phyloP scores from a whole-genome alignment of 37 sponge, comb jelly and placozoan species.

The Dysidea cf. avara region DNA sequence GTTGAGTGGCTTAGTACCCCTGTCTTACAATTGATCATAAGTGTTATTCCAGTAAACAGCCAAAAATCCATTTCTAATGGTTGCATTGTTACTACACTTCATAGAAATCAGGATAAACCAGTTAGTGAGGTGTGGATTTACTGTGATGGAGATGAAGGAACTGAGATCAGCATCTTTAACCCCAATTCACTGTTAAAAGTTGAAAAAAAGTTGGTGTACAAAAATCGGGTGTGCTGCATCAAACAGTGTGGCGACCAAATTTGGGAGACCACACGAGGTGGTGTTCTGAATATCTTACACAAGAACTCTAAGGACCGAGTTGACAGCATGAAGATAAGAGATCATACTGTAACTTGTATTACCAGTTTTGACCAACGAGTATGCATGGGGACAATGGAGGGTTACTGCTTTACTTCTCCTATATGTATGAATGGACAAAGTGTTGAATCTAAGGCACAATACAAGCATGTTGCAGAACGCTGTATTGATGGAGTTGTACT shows the following conservation, averaged over 20 bases:
- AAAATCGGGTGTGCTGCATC: slow-evolving; percentile 3
- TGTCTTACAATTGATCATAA: slow-evolving; percentile 18
- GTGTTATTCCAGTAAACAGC: slow-evolving; percentile 5
- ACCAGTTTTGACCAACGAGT: slow-evolving; percentile 7
- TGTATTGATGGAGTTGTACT: slow-evolving; percentile 15
- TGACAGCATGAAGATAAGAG: slow-evolving; percentile 6
- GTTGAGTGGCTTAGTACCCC: slow-evolving; percentile 3
- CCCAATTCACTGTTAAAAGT: slow-evolving; percentile 4
- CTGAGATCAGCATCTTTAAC: slow-evolving; percentile 15
- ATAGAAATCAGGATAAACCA: background rate
- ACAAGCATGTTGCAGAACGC: background rate
- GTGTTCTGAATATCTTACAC: slow-evolving; percentile 13
- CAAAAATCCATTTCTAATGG: slow-evolving; percentile 7
- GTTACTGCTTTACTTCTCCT: slow-evolving; percentile 14
- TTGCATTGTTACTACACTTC: background rate
- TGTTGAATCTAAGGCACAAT: background rate
- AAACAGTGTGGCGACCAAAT: slow-evolving; percentile 21
- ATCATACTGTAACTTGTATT: slow-evolving; percentile 30
- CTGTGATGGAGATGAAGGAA: slow-evolving; percentile 16
- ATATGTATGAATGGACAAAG: background rate
- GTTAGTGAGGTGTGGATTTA: slow-evolving; percentile 27
- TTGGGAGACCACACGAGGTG: slow-evolving; percentile 24
- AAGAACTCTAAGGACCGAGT: background rate
- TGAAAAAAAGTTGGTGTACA: background rate
- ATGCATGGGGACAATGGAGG: slow-evolving; percentile 45